Evolutionary conservation across 92 coral and sea anemone species (phyloP).

Genomic region (Epizoanthus stellaris): DNA sequence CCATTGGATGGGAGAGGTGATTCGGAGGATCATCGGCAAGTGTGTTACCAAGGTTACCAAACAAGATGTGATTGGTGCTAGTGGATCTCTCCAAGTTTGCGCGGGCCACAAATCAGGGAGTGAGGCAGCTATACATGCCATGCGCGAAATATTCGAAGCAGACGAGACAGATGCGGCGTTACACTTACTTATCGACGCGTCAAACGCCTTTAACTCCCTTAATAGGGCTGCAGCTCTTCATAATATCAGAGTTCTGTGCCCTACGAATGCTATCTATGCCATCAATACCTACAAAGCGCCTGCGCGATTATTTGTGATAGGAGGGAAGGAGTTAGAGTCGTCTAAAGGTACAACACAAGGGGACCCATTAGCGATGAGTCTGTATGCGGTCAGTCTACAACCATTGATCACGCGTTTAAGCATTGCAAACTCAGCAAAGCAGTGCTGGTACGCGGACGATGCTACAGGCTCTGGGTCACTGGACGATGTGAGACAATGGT

Average conservation of each 20-base stretch:
- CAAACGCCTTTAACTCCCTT: background rate
- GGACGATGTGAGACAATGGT: no score
- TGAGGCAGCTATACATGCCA: slow-evolving; percentile 33
- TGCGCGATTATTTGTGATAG: slow-evolving; percentile 48
- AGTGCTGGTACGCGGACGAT: no score
- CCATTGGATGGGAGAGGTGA: slow-evolving; percentile 10
- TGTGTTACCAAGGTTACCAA: background rate
- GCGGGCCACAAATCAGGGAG: slow-evolving; percentile 42
- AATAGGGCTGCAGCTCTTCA: no score
- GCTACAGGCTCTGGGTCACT: no score
- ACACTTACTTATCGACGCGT: slow-evolving; percentile 32
- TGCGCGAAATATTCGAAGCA: slow-evolving; percentile 18
- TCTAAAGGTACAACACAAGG: slow-evolving; percentile 41
- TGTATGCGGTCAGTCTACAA: no score
- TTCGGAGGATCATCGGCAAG: background rate
- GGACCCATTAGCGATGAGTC: slow-evolving; percentile 46
- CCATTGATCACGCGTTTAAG: no score
- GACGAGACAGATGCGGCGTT: slow-evolving; percentile 5
- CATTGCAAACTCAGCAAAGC: no score
- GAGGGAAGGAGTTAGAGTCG: slow-evolving; percentile 48
- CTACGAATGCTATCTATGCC: slow-evolving; percentile 46
- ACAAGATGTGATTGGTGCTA: slow-evolving; percentile 14
- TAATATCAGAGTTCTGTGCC: slow-evolving; percentile 9
- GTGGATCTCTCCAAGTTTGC: slow-evolving; percentile 4
- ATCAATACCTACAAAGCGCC: slow-evolving; percentile 56